phyloP scores from a whole-genome alignment of 1,140 invertebrate genomes.

The Carposina sasakii region DNA sequence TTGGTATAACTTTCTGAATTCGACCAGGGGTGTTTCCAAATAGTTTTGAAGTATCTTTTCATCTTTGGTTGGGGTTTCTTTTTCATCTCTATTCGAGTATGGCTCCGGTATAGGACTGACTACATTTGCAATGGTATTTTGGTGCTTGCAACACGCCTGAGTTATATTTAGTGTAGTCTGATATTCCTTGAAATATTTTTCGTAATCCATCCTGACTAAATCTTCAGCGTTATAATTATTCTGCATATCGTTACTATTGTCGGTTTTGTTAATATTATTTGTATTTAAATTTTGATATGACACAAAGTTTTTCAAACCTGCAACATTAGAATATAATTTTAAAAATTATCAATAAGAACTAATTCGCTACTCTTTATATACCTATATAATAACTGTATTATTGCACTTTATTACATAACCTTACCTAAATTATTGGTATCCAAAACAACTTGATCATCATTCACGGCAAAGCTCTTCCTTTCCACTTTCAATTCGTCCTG shows the following conservation, averaged over 20 bases:
- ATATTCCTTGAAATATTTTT: slow-evolving; percentile 47
- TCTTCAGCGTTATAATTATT: slow-evolving; percentile 13
- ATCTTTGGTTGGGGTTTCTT: slow-evolving; percentile 11
- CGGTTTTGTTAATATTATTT: too few species aligned
- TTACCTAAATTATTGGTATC: too few species aligned
- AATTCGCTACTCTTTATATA: too few species aligned
- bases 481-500: slow-evolving; percentile 25
- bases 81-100: slow-evolving; percentile 15
- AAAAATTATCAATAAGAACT: too few species aligned
- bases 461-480: not conserved
- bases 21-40: slow-evolving; percentile 45
- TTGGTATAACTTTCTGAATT: slow-evolving; percentile 62
- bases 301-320: too few species aligned
- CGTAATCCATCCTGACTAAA: slow-evolving; percentile 32
- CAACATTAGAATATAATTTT: too few species aligned
- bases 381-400: too few species aligned
- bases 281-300: slow-evolving; percentile 19
- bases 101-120: slow-evolving; percentile 32
- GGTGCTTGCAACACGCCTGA: slow-evolving; percentile 32
- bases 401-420: too few species aligned
- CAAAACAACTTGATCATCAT: not conserved
- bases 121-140: slow-evolving; percentile 20
- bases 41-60: slow-evolving; percentile 27
- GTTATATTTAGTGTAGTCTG: slow-evolving; percentile 27
- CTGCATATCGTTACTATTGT: slow-evolving; percentile 2